These are phyloP conservation scores for Drosophila paulistorum DNA, from an alignment of 1,140 invertebrate species.

Conservation along the genomic window DNA sequence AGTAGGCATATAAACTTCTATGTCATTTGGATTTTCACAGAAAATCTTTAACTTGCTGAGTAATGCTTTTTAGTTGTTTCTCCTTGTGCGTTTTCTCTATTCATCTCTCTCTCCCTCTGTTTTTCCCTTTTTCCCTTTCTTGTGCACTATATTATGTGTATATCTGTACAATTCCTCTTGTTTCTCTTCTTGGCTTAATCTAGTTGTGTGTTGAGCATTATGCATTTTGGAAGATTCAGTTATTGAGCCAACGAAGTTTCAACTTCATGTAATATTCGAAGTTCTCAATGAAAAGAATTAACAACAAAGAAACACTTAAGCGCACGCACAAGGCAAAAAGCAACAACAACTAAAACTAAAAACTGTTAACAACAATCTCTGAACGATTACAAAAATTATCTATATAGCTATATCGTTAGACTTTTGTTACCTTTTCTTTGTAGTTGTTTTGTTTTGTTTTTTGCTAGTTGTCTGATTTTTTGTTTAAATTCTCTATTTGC, in stretches of 20 bases:
- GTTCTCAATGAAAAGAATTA: not conserved
- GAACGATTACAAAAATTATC: slow-evolving; percentile 35
- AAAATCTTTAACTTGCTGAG: slow-evolving; percentile 80
- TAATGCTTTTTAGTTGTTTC: slow-evolving; percentile 74
- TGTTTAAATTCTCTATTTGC: slow-evolving; percentile 74
- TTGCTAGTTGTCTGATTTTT: slow-evolving; percentile 45
- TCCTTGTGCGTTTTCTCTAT: slow-evolving; percentile 53
- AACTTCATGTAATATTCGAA: not conserved
- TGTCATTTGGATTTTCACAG: slow-evolving; percentile 82
- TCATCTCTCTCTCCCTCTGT: slow-evolving; percentile 25
- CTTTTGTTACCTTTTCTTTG: slow-evolving; percentile 25
- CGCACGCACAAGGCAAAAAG: slow-evolving; percentile 54
- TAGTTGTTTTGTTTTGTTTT: slow-evolving; percentile 35
- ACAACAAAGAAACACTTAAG: slow-evolving; percentile 7
- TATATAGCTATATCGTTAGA: slow-evolving; percentile 17
- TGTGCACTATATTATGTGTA: slow-evolving; percentile 8
- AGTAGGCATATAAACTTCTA: slow-evolving; percentile 72
- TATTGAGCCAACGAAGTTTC: slow-evolving; percentile 41
- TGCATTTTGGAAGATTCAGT: slow-evolving; percentile 68
- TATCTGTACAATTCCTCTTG: slow-evolving; percentile 38
- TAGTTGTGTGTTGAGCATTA: slow-evolving; percentile 65
- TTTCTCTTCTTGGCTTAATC: slow-evolving; percentile 30
- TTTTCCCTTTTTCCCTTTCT: slow-evolving; percentile 42
- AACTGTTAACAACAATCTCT: slow-evolving; percentile 66
- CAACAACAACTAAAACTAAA: slow-evolving; percentile 55